Evolutionary conservation across 64 coral and sea anemone species (phyloP).

Genomic region (Stichodactyla helianthus): DNA sequence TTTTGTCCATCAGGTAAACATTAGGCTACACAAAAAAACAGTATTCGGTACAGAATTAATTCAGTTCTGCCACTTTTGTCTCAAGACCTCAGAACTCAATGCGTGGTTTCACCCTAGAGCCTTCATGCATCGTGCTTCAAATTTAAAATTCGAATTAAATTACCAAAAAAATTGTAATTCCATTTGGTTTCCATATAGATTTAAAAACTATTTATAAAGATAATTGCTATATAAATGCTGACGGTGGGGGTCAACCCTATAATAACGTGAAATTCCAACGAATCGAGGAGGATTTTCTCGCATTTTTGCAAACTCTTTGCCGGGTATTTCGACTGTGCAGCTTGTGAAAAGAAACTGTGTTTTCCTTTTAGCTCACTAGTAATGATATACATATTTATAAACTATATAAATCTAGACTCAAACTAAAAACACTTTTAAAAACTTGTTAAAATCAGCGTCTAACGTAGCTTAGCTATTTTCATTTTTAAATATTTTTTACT

Average conservation of each 20-base stretch:
- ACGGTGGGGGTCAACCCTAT: too few relatives aligned
- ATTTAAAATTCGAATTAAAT: neutral
- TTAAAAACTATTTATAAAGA: neutral
- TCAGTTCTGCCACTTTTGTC: too few relatives aligned
- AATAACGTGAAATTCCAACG: too few relatives aligned
- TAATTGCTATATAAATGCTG: neutral
- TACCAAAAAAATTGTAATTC: neutral
- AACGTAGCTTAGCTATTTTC: neutral
- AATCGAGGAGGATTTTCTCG: too few relatives aligned
- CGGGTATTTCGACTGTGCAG: neutral
- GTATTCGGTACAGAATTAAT: too few relatives aligned
- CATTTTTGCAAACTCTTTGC: too few relatives aligned
- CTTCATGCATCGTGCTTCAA: neutral
- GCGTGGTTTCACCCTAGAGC: neutral
- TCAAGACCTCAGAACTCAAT: too few relatives aligned
- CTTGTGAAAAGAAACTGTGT: neutral
- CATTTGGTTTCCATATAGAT: neutral
- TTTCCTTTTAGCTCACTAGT: neutral
- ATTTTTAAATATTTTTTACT: neutral
- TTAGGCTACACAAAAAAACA: neutral
- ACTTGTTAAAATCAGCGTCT: neutral
- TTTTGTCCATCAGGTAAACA: slow-evolving; percentile 84
- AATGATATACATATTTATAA: neutral
- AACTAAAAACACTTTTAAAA: neutral
- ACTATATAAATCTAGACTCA: neutral